Base-by-base conservation (phyloP, 1,140 invertebrate genomes). In the Papilio xuthus region DNA sequence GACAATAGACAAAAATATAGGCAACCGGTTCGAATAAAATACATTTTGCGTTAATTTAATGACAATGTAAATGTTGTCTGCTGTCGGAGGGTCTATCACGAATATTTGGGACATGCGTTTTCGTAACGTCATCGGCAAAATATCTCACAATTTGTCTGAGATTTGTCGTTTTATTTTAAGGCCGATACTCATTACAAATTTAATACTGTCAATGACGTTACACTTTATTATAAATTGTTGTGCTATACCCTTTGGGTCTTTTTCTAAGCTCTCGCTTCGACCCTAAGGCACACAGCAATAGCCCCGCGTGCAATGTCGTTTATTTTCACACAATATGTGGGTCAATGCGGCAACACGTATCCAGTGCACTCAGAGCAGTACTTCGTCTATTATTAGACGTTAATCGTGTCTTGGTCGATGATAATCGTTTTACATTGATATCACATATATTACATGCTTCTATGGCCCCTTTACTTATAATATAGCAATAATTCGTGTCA, bases 261-360 rank as follows among this genome's bases (percentile, higher is more conserved):
- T n/a, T n/a, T n/a, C n/a, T n/a, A 71, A 71, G 37, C 70, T 26
- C 37, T 23, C 37, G 37, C 70, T 63, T 78, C 79, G 79, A 79
- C 79, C 82, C 70, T 78, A 79, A 50, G 28, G 72, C 70, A 71
- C 79, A 77, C 50, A 72, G 72, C 32, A 77, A 44, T 23, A 44
- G 37, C 83, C 81, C 81, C 71, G 44, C 20, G 23, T 74, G 63
- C 74, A 75, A 85, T 83, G 82, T 81, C 78, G 84, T 90, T 88
- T 88, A 89, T 88, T 90, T 88, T 89, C 83, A 88, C 86, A 72
- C 80, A 77, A 88, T 83, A 92, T 90, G 88, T 92, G 81, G 91
- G 91, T 92, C 91, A 92, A 89, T 92, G 90, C 84, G 83, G 89
- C 82, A 84, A 83, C 80, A 84, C 85, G 79, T 83, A 79, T 85